phyloP scores from a whole-genome alignment of 1,140 invertebrate genomes.

The Chymomyza costata region DNA sequence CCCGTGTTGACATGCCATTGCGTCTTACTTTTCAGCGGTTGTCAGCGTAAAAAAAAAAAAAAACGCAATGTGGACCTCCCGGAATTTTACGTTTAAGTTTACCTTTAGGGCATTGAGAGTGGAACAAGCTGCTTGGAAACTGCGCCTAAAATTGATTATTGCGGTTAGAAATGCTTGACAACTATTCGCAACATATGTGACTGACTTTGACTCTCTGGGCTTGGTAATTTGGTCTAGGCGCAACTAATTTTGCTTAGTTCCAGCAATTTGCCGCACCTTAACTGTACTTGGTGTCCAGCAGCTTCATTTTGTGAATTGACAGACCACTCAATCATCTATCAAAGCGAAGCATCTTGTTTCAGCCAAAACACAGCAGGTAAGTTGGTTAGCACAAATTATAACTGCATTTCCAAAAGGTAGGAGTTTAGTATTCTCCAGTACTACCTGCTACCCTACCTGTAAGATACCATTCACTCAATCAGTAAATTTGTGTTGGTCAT shows the following conservation, averaged over 20 bases:
- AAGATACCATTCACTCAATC: slow-evolving; percentile 57
- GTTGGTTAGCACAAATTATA: slow-evolving; percentile 14
- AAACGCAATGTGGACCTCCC: slow-evolving; percentile 36
- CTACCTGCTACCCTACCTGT: slow-evolving; percentile 16
- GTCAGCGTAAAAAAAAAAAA: slow-evolving; percentile 19
- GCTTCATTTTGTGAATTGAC: no score
- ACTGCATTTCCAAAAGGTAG: slow-evolving; percentile 7
- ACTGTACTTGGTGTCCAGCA: not conserved
- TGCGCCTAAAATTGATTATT: slow-evolving; percentile 47
- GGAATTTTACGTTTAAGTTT: slow-evolving; percentile 20
- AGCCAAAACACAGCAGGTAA: slow-evolving; percentile 44
- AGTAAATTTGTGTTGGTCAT: slow-evolving; percentile 31
- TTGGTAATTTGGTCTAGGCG: not conserved
- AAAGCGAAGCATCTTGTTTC: slow-evolving; percentile 35
- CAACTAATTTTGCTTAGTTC: slow-evolving; percentile 39
- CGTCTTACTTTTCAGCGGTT: slow-evolving; percentile 28
- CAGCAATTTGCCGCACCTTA: slow-evolving; percentile 2
- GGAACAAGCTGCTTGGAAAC: slow-evolving; percentile 27
- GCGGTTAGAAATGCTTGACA: slow-evolving; percentile 11
- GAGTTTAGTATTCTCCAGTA: no score
- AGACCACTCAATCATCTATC: slow-evolving; percentile 49
- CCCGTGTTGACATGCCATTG: slow-evolving; percentile 41
- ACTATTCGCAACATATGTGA: no score
- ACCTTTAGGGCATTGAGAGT: slow-evolving; percentile 11
- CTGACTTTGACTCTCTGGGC: no score